A percentile compares a stretch with the other conserved stretches of the same genome.
Evolutionary conservation across 2,797 vertebrate species (phyloP).

Genomic region (Micrastur ruficollis): DNA sequence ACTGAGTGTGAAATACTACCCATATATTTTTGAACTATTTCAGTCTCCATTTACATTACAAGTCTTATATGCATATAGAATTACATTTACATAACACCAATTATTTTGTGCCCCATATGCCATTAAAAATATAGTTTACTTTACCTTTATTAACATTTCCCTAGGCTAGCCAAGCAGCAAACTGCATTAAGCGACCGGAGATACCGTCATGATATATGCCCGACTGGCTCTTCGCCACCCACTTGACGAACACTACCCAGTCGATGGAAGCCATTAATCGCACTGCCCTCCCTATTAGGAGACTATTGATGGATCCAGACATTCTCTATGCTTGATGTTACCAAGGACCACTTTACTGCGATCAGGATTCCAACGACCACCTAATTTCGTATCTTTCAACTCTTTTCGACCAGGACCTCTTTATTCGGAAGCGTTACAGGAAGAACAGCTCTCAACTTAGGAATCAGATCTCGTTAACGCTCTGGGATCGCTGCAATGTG

Average conservation of each 20-base stretch:
- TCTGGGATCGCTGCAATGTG: slow-evolving; percentile 83
- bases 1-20: slow-evolving; percentile 63
- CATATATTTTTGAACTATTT: slow-evolving; percentile 52
- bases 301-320: slow-evolving; percentile 89
- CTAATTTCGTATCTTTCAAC: slow-evolving; percentile 85
- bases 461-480: slow-evolving; percentile 84
- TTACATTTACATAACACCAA: slow-evolving; percentile 75
- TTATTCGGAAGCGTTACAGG: slow-evolving; percentile 90
- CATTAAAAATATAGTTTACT: slow-evolving; percentile 85
- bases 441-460: slow-evolving; percentile 88
- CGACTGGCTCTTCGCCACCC: slow-evolving; percentile 87
- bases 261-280: slow-evolving; percentile 84
- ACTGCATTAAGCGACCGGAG: slow-evolving; percentile 83
- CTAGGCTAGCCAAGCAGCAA: slow-evolving; percentile 87
- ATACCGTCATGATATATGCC: slow-evolving; percentile 83
- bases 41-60: slow-evolving; percentile 38
- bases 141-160: slow-evolving; percentile 85
- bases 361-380: slow-evolving; percentile 86
- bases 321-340: slow-evolving; percentile 91
- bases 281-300: slow-evolving; percentile 84
- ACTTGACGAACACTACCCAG: slow-evolving; percentile 84
- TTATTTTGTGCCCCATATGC: slow-evolving; percentile 84
- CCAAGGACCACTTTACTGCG: slow-evolving; percentile 89
- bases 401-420: slow-evolving; percentile 87
- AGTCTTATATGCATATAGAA: slow-evolving; percentile 65